These are phyloP conservation scores for Miichthys miiuy DNA, from an alignment of 2,797 vertebrate species.

Conservation along the genomic window DNA sequence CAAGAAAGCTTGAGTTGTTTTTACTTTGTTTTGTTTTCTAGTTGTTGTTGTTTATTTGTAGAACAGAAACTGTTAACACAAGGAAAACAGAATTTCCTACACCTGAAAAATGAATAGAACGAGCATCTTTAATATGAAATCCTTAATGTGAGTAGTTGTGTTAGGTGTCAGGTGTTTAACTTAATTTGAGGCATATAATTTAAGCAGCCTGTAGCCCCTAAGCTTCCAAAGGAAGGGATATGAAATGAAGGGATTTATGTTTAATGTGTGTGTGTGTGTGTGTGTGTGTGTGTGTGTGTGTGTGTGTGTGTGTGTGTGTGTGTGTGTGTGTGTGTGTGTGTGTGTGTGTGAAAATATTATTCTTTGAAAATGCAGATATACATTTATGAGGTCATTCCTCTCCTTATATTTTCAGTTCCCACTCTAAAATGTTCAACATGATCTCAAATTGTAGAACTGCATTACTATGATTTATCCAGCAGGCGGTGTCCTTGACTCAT, in stretches of 20 bases:
- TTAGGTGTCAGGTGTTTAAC: no score
- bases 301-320: no score
- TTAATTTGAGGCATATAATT: neutral
- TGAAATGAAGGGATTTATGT: neutral
- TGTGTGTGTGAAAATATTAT: no score
- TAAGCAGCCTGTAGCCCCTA: neutral
- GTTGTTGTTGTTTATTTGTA: neutral
- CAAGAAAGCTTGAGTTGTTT: neutral
- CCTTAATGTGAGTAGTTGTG: neutral
- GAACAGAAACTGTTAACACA: neutral
- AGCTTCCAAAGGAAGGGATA: no score
- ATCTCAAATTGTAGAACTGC: slow-evolving; percentile 19
- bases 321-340: no score
- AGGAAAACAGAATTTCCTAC: neutral
- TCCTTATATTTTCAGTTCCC: neutral
- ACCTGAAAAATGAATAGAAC: neutral
- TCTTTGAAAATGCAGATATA: no score
- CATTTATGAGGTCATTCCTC: neutral
- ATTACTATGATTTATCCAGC: slow-evolving; percentile 49
- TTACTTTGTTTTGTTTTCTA: neutral
- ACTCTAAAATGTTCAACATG: neutral
- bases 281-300: no score
- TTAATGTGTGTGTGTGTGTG: neutral
- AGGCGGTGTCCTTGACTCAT: slow-evolving; percentile 33
- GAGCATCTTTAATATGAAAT: neutral